These are phyloP conservation scores for Polietes domitor DNA, from an alignment of 2,888 invertebrate species.

Conservation along the genomic window DNA sequence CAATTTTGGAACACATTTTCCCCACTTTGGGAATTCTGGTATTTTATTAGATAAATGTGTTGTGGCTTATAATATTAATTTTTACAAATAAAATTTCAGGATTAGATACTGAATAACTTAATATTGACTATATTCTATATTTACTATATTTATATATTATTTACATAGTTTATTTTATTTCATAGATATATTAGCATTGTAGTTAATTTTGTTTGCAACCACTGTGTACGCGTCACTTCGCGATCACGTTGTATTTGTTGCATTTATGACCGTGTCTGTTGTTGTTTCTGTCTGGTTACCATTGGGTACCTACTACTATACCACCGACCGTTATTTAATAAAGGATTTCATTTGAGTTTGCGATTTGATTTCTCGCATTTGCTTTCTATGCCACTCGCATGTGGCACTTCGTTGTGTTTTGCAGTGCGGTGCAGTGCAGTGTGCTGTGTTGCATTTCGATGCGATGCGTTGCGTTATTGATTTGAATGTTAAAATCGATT, in stretches of 20 bases:
- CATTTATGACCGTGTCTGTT: conserved; percentile 15
- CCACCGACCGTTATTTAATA: conserved; percentile 56
- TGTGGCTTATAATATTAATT: no score
- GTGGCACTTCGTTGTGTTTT: conserved; percentile 5
- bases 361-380: conserved; percentile 31
- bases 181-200: no score
- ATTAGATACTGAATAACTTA: no score
- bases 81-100: no score
- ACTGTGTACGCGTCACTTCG: background rate
- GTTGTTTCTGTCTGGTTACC: background rate
- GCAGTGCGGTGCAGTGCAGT: no score
- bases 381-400: conserved; percentile 34
- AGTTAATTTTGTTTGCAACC: no score
- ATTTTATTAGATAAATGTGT: no score
- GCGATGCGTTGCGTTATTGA: conserved; percentile 25
- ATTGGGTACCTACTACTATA: conserved; percentile 20
- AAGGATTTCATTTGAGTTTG: conserved; percentile 43
- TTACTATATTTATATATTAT: no score
- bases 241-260: conserved; percentile 15
- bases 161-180: no score
- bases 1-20: no score
- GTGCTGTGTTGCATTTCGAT: background rate
- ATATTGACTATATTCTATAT: no score
- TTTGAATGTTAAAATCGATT: conserved; percentile 54
- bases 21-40: no score